Evolutionary conservation across 2,797 vertebrate genomes (phyloP), one percentile per base, ranked within the genome.

Genomic region (Lithobates sylvaticus): DNA sequence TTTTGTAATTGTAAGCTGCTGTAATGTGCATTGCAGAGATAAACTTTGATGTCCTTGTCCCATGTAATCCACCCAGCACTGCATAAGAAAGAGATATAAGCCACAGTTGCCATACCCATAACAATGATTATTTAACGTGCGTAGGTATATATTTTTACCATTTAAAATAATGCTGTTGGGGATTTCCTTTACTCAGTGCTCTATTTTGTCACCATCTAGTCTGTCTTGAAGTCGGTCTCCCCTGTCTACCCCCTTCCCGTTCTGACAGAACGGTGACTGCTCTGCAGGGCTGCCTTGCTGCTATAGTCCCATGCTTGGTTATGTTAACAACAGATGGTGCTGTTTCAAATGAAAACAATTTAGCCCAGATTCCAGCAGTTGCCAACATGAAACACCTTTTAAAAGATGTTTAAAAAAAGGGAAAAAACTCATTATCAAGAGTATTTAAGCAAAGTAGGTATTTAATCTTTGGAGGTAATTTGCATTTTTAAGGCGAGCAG

Each of bases 391-490:
- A 93, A 93, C 88, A 88, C 76, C 81, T 81, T 85, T 88, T 83
- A 54, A 73, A 80, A 86, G 77, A 86, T 50, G 27, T 29, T 73
- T 50, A 67, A 67, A 91, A 91, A 89, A 88, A 92, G 88, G 88
- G 84, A 92, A 92, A 65, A 65, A 54, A 93, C 92, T 94, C 92
- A 89, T 93, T 93, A 91, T 91, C 88, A 89, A 86, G 88, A 90
- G 86, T 92, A 88, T 92, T 94, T 92, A 91, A 91, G 89, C 86
- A 90, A 90, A 91, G 89, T 87, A 91, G 90, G 88, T 92, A 85
- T 93, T 94, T 91, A 90, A 93, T 94, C 90, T 92, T 34, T 89
- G 88, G 88, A 88, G 89, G 86, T 92, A 69, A 79, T 90, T 93
- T 92, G 80, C 89, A 93, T 93, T 89, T 89, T 89, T 39, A 76